phyloP scores from a whole-genome alignment of 53 echinoderm and acorn worm species.

The Mesocentrotus franciscanus region DNA sequence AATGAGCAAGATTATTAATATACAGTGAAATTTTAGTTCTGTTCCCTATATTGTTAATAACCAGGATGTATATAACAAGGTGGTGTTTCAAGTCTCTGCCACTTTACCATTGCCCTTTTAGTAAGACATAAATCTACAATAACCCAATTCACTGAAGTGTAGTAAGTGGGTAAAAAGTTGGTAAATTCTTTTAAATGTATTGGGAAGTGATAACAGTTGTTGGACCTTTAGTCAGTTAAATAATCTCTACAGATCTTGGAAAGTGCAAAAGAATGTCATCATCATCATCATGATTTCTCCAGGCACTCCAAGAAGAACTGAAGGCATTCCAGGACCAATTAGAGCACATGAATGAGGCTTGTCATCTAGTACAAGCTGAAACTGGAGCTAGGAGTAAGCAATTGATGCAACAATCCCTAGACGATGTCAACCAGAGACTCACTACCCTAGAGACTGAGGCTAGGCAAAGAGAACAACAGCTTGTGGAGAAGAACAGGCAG shows the following conservation, averaged over 20 bases:
- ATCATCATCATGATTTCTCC: not conserved
- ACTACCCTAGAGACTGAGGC: conserved; percentile 94
- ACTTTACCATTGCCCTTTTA: too few species aligned
- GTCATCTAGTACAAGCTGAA: conserved; percentile 85
- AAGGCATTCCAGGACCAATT: conserved; percentile 92
- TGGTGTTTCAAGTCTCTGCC: too few species aligned
- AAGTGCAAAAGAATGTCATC: not conserved
- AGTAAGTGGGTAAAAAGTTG: too few species aligned
- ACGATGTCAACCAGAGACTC: conserved; percentile 86
- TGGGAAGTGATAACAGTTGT: not conserved
- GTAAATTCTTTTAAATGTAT: not conserved
- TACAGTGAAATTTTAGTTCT: too few species aligned
- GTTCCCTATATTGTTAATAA: too few species aligned
- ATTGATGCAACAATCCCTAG: conserved; percentile 88
- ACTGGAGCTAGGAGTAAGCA: conserved; percentile 83
- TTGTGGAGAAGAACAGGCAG: conserved; percentile 84
- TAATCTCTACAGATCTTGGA: not conserved
- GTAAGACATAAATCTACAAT: too few species aligned
- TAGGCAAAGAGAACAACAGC: conserved; percentile 84
- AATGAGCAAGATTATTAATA: too few species aligned
- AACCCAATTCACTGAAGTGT: too few species aligned
- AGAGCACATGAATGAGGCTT: conserved; percentile 89
- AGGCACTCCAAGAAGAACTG: conserved; percentile 93
- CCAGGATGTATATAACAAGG: too few species aligned
- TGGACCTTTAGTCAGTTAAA: not conserved